Percentiles rank a stretch among this genome's conserved stretches.
These are phyloP conservation scores for Nomada flava DNA, from an alignment of 2,888 invertebrate species.

Conservation along the genomic window DNA sequence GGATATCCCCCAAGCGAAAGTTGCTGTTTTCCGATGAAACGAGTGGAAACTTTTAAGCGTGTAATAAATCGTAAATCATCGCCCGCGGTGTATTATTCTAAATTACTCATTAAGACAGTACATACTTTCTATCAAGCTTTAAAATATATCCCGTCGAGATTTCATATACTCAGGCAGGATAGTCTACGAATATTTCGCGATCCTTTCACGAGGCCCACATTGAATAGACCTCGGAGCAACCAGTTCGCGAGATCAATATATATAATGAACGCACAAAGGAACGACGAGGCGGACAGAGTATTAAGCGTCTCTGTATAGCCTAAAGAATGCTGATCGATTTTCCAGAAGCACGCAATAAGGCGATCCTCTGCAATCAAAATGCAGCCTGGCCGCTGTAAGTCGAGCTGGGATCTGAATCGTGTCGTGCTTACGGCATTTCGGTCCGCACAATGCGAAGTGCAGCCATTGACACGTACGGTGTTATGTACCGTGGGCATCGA, in stretches of 20 bases:
- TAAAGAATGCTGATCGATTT: constrained; percentile 66
- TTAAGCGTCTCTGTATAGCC: constrained; percentile 35
- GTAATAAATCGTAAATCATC: constrained; percentile 12
- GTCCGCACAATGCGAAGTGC: constrained; percentile 50
- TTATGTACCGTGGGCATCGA: constrained; percentile 48
- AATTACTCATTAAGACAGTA: not conserved
- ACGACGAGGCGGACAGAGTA: constrained; percentile 13
- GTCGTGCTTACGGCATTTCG: constrained; percentile 48
- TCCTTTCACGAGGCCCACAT: not conserved
- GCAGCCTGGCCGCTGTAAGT: constrained; percentile 19
- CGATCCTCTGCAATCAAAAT: constrained; percentile 62
- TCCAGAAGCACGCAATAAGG: constrained; percentile 66
- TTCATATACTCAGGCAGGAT: not conserved
- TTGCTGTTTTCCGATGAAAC: not conserved
- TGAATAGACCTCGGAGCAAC: not conserved
- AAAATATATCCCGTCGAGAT: not conserved
- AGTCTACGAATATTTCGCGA: constrained; percentile 8
- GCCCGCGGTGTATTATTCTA: not conserved
- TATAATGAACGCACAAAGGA: constrained; percentile 14
- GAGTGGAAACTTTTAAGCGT: not conserved
- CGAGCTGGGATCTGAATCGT: constrained; percentile 61
- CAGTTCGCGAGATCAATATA: constrained; percentile 14
- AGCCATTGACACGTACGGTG: constrained; percentile 34
- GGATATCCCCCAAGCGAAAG: not conserved
- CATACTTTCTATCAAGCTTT: not conserved